Conservation (phyloP, 2,797 vertebrate species). For the Brachyrhaphis roseni region DNA sequence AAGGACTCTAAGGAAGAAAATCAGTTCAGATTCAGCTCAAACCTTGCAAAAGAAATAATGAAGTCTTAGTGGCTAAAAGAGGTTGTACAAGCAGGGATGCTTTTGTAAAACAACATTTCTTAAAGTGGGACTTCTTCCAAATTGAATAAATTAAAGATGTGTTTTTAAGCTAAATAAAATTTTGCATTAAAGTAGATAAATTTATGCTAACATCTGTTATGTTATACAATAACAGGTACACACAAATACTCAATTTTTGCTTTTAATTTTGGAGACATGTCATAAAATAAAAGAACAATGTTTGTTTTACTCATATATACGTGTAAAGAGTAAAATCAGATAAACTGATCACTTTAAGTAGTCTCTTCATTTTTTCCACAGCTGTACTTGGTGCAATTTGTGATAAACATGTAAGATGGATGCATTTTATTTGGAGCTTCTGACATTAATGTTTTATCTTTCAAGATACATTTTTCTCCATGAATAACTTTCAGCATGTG, state of each 20-base stretch:
- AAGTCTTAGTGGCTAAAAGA: not conserved
- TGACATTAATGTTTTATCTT: not conserved
- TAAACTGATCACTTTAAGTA: too few relatives aligned
- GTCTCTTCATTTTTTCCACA: too few relatives aligned
- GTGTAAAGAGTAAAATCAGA: too few relatives aligned
- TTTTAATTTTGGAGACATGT: too few relatives aligned
- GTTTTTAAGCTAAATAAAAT: not conserved
- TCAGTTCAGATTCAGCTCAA: not conserved
- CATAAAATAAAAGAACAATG: too few relatives aligned
- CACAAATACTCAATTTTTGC: too few relatives aligned
- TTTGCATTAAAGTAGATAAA: too few relatives aligned
- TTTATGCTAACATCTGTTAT: too few relatives aligned
- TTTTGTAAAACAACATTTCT: not conserved
- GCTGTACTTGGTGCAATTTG: not conserved
- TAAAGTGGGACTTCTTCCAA: not conserved
- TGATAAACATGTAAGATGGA: not conserved
- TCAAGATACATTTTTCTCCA: not conserved
- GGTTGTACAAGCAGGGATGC: not conserved
- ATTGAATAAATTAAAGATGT: not conserved
- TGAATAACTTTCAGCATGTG: slow-evolving; percentile 10
- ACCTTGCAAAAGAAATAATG: not conserved
- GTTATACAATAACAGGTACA: not conserved
- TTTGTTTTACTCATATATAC: too few relatives aligned
- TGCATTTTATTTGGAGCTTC: slow-evolving; percentile 13
- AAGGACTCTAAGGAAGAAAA: not conserved